Evolutionary conservation across 2,888 invertebrate genomes (phyloP).

Genomic region (Drosophila prolongata): DNA sequence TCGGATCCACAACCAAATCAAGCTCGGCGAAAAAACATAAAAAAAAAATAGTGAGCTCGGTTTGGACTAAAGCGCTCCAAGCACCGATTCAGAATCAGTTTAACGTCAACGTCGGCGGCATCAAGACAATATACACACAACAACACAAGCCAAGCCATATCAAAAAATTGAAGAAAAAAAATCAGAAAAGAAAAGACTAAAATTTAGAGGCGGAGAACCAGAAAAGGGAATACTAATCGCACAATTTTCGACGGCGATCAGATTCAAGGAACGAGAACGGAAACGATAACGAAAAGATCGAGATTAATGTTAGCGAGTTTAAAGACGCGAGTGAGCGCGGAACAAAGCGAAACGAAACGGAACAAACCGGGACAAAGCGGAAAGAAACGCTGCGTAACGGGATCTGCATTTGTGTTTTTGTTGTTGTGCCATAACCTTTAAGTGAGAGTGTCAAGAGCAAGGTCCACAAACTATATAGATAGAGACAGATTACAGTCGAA

Average conservation of each 20-base stretch:
- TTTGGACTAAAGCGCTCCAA: conserved; percentile 75
- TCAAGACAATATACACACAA: conserved; percentile 74
- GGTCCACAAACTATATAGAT: conserved; percentile 4
- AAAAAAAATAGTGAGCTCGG: conserved; percentile 60
- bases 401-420: conserved; percentile 37
- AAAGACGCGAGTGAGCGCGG: conserved; percentile 24
- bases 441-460: conserved; percentile 45
- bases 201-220: conserved; percentile 1
- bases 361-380: conserved; percentile 20
- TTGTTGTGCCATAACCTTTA: conserved; percentile 33
- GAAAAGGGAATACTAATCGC: not conserved
- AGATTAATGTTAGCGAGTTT: conserved; percentile 34
- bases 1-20: conserved; percentile 14
- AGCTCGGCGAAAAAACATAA: conserved; percentile 30
- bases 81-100: conserved; percentile 77
- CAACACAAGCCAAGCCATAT: conserved; percentile 25
- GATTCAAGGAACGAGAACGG: conserved; percentile 29
- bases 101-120: conserved; percentile 81
- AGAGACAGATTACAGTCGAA: conserved; percentile 6
- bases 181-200: conserved; percentile 8
- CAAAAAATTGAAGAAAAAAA: conserved; percentile 23
- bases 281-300: conserved; percentile 28
- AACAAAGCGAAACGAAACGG: conserved; percentile 7
- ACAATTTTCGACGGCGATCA: conserved; percentile 5
- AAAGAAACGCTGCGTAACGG: conserved; percentile 9